These are phyloP conservation scores for Hymenopus coronatus DNA, from an alignment of 2,888 invertebrate genomes.

Conservation along the genomic window DNA sequence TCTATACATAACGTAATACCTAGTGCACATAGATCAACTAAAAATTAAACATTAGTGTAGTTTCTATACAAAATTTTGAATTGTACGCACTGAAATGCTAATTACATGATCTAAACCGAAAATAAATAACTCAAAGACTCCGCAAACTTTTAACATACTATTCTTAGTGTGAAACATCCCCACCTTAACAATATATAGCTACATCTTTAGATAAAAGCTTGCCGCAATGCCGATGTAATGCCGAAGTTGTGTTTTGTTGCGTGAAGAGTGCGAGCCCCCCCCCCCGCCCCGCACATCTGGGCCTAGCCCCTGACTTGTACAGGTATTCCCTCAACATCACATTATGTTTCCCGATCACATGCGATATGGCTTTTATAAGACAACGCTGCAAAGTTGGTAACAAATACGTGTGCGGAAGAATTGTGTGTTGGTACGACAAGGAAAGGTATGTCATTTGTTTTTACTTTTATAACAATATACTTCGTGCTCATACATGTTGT, in stretches of 20 bases:
- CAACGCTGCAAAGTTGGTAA: not conserved
- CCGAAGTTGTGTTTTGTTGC: not conserved
- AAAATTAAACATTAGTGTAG: too few relatives aligned
- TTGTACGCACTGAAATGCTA: too few relatives aligned
- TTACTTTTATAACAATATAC: not conserved
- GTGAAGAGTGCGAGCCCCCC: not conserved
- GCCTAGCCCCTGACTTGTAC: not conserved
- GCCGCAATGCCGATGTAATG: not conserved
- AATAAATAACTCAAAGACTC: too few relatives aligned
- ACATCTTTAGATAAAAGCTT: not conserved
- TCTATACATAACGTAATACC: too few relatives aligned
- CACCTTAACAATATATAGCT: too few relatives aligned
- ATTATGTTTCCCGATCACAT: not conserved
- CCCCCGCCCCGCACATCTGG: not conserved
- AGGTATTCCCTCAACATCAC: not conserved
- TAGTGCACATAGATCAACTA: too few relatives aligned
- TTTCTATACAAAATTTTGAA: too few relatives aligned
- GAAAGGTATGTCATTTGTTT: not conserved
- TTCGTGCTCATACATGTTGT: too few relatives aligned
- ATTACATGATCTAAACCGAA: too few relatives aligned
- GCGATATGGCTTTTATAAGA: not conserved
- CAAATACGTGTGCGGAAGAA: not conserved
- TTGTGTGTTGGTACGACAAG: not conserved
- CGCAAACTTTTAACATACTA: too few relatives aligned
- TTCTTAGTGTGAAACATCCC: too few relatives aligned